Percentiles rank a stretch among this genome's conserved stretches.
Evolutionary conservation across 2,113 vertebrate genomes (phyloP).

Genomic region (Passer montanus): DNA sequence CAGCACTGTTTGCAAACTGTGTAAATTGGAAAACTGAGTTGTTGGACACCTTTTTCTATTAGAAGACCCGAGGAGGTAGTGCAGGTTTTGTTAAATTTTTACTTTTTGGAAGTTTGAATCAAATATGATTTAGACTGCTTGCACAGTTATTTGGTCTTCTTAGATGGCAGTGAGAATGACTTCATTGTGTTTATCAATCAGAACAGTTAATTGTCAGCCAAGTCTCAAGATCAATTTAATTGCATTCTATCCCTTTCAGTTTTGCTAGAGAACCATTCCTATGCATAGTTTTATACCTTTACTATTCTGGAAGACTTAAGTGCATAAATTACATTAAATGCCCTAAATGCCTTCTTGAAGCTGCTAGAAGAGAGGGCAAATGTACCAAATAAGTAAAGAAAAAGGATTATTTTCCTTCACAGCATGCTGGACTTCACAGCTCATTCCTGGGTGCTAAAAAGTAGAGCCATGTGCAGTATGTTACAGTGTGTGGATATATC

Average conservation of each 20-base stretch:
- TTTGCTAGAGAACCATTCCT: not conserved
- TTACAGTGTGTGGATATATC: not conserved
- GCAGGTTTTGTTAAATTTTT: not conserved
- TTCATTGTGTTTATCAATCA: not conserved
- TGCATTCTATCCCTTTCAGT: not conserved
- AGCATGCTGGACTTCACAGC: not conserved
- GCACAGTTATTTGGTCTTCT: not conserved
- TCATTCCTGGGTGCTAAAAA: not conserved
- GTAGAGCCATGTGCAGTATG: not conserved
- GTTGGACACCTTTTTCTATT: not conserved
- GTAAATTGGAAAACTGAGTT: not conserved
- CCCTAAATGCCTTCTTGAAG: not conserved
- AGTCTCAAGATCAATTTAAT: not conserved
- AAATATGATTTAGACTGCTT: not conserved
- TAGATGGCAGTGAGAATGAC: not conserved
- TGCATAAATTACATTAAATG: not conserved
- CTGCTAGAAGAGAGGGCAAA: not conserved
- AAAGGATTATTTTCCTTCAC: not conserved
- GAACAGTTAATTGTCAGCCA: not conserved
- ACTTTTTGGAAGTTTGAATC: not conserved
- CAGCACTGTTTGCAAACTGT: not conserved
- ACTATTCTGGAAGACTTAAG: not conserved
- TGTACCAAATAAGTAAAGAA: not conserved
- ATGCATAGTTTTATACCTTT: not conserved
- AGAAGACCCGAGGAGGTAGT: fast-evolving